These are phyloP conservation scores for Drosophila nannoptera DNA, from an alignment of 1,140 invertebrate species.

Conservation along the genomic window DNA sequence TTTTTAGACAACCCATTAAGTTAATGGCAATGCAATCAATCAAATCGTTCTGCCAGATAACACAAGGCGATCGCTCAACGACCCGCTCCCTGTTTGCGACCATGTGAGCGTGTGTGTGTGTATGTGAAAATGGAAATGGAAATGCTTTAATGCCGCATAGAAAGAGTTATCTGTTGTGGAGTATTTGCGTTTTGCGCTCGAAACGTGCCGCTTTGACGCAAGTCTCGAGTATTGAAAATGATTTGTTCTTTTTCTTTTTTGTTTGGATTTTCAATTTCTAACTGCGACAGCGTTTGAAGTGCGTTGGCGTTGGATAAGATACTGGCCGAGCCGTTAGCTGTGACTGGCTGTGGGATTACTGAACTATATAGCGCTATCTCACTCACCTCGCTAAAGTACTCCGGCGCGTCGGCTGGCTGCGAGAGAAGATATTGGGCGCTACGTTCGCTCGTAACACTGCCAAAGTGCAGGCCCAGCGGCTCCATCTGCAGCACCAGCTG, in stretches of 20 bases:
- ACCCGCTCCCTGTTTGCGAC: conserved; percentile 2
- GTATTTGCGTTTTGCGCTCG: conserved; percentile 11
- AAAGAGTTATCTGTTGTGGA: background rate
- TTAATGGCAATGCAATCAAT: conserved; percentile 58
- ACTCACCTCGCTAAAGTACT: conserved; percentile 81
- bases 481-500: conserved; percentile 82
- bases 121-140: background rate
- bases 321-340: conserved; percentile 18
- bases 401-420: conserved; percentile 80
- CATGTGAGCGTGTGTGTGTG: background rate
- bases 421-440: conserved; percentile 82
- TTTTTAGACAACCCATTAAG: conserved; percentile 56
- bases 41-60: conserved; percentile 48
- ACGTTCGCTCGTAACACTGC: conserved; percentile 78
- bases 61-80: conserved; percentile 27
- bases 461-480: conserved; percentile 80
- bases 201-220: conserved; percentile 55
- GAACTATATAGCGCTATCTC: background rate
- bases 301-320: conserved; percentile 59
- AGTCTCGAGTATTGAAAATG: conserved; percentile 59
- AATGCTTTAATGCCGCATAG: background rate
- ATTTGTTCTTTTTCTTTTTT: conserved; percentile 28
- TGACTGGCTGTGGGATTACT: conserved; percentile 16
- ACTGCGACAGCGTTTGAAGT: conserved; percentile 59
- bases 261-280: conserved; percentile 1